Percentiles rank a stretch among this genome's conserved stretches.
phyloP scores from a whole-genome alignment of 2,113 vertebrate genomes.

The Isurus oxyrinchus region DNA sequence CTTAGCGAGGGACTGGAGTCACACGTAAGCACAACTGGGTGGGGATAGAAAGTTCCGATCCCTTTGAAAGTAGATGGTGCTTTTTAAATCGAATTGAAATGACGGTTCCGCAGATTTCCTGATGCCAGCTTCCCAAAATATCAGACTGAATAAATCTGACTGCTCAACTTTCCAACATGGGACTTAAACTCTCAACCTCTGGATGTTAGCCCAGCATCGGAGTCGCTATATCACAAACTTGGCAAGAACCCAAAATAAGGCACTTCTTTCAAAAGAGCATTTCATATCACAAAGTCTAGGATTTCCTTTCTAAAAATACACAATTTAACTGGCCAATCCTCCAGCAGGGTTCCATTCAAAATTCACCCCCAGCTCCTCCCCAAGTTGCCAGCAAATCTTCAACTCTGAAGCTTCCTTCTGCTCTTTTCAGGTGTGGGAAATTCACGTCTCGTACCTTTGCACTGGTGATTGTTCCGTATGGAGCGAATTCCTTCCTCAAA shows the following conservation, averaged over 20 bases:
- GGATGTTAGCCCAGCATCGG: not conserved
- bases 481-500: conserved; percentile 86
- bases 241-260: not conserved
- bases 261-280: not conserved
- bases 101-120: not conserved
- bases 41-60: too few species aligned
- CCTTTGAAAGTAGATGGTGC: too few species aligned
- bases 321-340: not conserved
- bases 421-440: not conserved
- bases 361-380: not conserved
- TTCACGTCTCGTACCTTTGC: conserved; percentile 70
- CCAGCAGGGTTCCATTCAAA: not conserved
- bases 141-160: not conserved
- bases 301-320: not conserved
- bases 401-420: not conserved
- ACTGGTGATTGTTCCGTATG: conserved; percentile 90
- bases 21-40: too few species aligned
- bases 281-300: not conserved
- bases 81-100: not conserved
- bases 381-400: not conserved
- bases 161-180: not conserved
- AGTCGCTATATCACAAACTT: accelerated
- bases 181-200: not conserved
- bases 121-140: not conserved
- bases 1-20: too few species aligned